Base-by-base conservation (phyloP, 2,113 vertebrate species). In the Oncorhynchus mykiss region DNA sequence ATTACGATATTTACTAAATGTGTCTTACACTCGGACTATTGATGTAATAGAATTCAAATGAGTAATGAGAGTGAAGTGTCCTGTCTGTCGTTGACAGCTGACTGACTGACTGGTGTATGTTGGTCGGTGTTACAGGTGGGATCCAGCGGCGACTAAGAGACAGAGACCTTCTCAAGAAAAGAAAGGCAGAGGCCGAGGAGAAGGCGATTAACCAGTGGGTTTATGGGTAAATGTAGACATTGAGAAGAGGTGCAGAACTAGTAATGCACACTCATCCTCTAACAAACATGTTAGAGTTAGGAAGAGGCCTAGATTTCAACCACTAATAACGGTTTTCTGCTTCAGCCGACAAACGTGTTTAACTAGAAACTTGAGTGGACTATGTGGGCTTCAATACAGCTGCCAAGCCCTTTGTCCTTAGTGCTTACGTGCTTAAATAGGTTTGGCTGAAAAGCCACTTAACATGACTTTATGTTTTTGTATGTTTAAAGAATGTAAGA, bases 151-250 rank as follows among this genome's bases (percentile, higher is more conserved):
- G 91, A 73, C 72, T 99, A 87, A 90, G 97, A 80, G 96, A 97
- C 87, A 93, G 97, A 80, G 93, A 95, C 24, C 82, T 95, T 72
- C 94, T 98, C 76, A 94, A 86, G 75, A 98, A 96, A 86, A 97
- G 94, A 84, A 97, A 90, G 87, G 95, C 92, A 0, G 96, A 97
- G 91, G 94, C 92, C 0, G 88, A 94, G 70, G 93, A 95, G 74
- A 96, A 95, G 88, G 92, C 95, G 5, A 94, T 91, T 64, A 75
- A 88, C 78, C 94, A 96, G 85, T 96, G 95, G 95, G 83, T 94
- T 88, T 85, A 91, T 67, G 92, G 95, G 96, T 98, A 97, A 91
- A 91, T 87, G 79, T 86, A 65, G 34, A 70, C 67, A 39, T 39
- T 45, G 24, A 22, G 59, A 18, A 57, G 16, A 62, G 7, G 59